Evolutionary conservation across 92 coral and sea anemone genomes (phyloP).

Genomic region (Nematostella vectensis): DNA sequence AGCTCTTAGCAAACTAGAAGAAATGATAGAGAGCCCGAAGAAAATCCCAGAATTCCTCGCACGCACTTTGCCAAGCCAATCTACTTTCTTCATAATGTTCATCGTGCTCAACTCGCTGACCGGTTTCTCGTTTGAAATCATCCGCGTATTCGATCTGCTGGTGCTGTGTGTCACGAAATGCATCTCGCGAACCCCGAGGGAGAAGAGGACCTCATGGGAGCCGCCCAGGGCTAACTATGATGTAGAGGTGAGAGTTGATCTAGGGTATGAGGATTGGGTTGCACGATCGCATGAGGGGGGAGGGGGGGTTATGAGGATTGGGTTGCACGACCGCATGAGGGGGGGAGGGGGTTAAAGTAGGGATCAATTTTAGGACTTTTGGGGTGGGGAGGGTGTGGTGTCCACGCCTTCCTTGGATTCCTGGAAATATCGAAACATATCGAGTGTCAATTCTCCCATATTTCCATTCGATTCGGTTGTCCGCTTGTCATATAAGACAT

Average conservation of each 20-base stretch:
- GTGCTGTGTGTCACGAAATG: slow-evolving; percentile 56
- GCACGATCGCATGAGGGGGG: too few species aligned
- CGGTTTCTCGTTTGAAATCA: slow-evolving; percentile 59
- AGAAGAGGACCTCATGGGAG: slow-evolving; percentile 83
- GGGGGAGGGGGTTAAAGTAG: too few species aligned
- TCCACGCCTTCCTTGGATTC: too few species aligned
- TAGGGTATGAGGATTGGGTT: not conserved
- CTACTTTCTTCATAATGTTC: slow-evolving; percentile 76
- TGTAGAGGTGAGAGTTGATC: slow-evolving; percentile 43
- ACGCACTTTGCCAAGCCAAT: slow-evolving; percentile 69
- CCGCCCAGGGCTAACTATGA: slow-evolving; percentile 72
- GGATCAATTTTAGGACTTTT: too few species aligned
- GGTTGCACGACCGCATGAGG: too few species aligned
- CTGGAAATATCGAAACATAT: too few species aligned
- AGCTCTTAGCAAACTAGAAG: slow-evolving; percentile 42
- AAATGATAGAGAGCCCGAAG: slow-evolving; percentile 40
- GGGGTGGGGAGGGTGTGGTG: too few species aligned
- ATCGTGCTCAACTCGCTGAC: slow-evolving; percentile 63
- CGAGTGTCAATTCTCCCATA: too few species aligned
- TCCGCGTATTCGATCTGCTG: slow-evolving; percentile 67
- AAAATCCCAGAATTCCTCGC: slow-evolving; percentile 62
- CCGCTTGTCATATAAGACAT: too few species aligned
- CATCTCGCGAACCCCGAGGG: slow-evolving; percentile 61
- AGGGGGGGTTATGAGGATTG: too few species aligned
- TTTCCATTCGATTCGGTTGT: too few species aligned